phyloP scores from a whole-genome alignment of 2,888 invertebrate species.

The Molorchus minor region DNA sequence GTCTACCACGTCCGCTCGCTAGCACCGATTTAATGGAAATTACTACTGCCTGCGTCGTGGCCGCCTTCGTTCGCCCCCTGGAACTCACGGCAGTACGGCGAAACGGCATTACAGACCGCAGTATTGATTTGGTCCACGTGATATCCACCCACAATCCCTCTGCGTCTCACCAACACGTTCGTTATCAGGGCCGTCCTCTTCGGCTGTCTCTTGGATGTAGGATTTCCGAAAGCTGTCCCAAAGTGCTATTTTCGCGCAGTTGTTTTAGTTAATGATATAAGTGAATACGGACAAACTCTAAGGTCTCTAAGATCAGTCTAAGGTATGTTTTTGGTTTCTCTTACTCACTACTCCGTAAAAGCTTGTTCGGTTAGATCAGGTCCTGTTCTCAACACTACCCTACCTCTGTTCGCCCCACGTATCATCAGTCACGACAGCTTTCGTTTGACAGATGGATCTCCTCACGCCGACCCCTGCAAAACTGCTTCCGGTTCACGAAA shows the following conservation, averaged over 20 bases:
- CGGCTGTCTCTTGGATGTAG: conserved; percentile 24
- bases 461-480: conserved; percentile 41
- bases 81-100: conserved; percentile 38
- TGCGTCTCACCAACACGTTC: conserved; percentile 22
- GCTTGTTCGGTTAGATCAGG: too few species aligned
- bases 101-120: conserved; percentile 53
- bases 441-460: conserved; percentile 51
- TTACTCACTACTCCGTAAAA: too few species aligned
- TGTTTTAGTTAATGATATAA: too few species aligned
- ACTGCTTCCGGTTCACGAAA: conserved; percentile 39
- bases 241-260: too few species aligned
- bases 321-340: too few species aligned
- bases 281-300: too few species aligned
- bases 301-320: too few species aligned
- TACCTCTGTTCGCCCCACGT: too few species aligned
- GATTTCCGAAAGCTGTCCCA: too few species aligned
- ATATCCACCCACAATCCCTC: conserved; percentile 36
- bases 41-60: conserved; percentile 38
- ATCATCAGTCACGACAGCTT: conserved; percentile 48
- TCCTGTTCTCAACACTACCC: conserved; percentile 11
- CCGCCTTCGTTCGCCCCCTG: conserved; percentile 41
- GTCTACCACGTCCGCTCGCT: conserved; percentile 2
- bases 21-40: conserved; percentile 41
- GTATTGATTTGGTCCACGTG: conserved; percentile 54
- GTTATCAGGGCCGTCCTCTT: conserved; percentile 2